A percentile compares a stretch with the other conserved stretches of the same genome.
Conservation (phyloP, 2,888 invertebrate genomes). For the Amaurobius ferox region DNA sequence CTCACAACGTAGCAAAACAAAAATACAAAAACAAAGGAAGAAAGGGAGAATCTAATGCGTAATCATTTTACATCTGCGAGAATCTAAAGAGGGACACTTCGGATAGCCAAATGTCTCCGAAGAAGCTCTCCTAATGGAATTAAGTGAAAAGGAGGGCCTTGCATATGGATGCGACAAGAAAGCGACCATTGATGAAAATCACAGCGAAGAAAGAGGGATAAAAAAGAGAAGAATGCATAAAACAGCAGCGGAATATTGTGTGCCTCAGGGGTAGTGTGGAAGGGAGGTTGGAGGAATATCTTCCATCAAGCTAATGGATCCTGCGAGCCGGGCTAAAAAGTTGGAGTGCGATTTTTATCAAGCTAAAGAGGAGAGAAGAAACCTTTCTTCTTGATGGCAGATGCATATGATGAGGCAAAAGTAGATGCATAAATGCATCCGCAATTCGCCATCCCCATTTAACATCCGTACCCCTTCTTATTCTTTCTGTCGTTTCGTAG, state of each 20-base stretch:
- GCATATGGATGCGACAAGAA: constrained; percentile 63
- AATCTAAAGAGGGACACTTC: constrained; percentile 39
- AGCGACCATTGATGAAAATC: constrained; percentile 68
- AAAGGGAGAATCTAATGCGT: constrained; percentile 52
- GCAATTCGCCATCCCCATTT: constrained; percentile 66
- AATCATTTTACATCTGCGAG: constrained; percentile 67
- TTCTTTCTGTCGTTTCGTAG: constrained; percentile 40
- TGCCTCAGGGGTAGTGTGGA: constrained; percentile 9
- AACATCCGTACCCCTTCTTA: constrained; percentile 37
- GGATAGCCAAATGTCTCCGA: constrained; percentile 41
- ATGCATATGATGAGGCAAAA: constrained; percentile 69
- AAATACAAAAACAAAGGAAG: background rate
- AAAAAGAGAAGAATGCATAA: constrained; percentile 37
- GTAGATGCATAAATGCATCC: constrained; percentile 70
- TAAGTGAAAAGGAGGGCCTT: constrained; percentile 55
- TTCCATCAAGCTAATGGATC: constrained; percentile 69
- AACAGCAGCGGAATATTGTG: constrained; percentile 40
- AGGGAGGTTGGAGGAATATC: constrained; percentile 6
- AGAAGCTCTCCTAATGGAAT: constrained; percentile 63
- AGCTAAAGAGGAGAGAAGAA: constrained; percentile 66
- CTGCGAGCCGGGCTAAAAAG: constrained; percentile 55
- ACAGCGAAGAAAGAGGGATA: constrained; percentile 31
- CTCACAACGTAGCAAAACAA: constrained; percentile 8
- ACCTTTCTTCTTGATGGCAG: constrained; percentile 68
- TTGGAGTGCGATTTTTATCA: constrained; percentile 68